These are phyloP conservation scores for Cephus cinctus DNA, from an alignment of 1,140 invertebrate species.

Conservation along the genomic window DNA sequence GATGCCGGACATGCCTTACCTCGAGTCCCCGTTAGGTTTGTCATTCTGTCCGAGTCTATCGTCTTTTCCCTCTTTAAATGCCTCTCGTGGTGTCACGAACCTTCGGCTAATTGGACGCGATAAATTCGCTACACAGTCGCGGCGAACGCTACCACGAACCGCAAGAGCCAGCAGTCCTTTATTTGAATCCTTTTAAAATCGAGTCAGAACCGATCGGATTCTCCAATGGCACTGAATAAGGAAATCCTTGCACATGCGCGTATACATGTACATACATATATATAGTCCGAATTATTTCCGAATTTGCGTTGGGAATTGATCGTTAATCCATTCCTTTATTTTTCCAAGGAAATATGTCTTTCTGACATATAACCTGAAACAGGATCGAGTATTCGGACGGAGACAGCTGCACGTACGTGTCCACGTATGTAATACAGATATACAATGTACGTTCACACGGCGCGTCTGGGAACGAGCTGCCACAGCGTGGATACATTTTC, in stretches of 20 bases:
- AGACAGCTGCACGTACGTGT: conserved; percentile 5
- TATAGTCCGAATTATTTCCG: too few relatives aligned
- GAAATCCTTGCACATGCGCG: too few relatives aligned
- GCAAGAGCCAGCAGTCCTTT: too few relatives aligned
- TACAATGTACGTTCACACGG: conserved; percentile 32
- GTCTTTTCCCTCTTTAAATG: conserved; percentile 29
- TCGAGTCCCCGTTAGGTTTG: conserved; percentile 39
- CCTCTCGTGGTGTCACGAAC: conserved; percentile 28
- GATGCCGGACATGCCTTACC: conserved; percentile 29
- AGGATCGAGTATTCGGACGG: conserved; percentile 2
- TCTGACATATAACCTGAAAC: too few relatives aligned
- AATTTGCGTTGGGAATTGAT: too few relatives aligned
- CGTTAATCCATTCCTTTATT: too few relatives aligned
- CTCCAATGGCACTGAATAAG: too few relatives aligned
- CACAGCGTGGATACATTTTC: conserved; percentile 20
- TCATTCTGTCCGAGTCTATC: conserved; percentile 34
- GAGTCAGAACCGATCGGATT: too few relatives aligned
- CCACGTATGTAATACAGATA: conserved; percentile 31
- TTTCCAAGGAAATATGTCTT: too few relatives aligned
- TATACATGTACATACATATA: too few relatives aligned
- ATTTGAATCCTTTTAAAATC: too few relatives aligned
- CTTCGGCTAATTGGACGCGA: conserved; percentile 42
- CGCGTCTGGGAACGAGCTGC: conserved; percentile 8
- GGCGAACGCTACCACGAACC: too few relatives aligned
- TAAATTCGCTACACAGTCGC: conserved; percentile 30